phyloP scores from a whole-genome alignment of 2,797 vertebrate species.

The Etheostoma perlongum region DNA sequence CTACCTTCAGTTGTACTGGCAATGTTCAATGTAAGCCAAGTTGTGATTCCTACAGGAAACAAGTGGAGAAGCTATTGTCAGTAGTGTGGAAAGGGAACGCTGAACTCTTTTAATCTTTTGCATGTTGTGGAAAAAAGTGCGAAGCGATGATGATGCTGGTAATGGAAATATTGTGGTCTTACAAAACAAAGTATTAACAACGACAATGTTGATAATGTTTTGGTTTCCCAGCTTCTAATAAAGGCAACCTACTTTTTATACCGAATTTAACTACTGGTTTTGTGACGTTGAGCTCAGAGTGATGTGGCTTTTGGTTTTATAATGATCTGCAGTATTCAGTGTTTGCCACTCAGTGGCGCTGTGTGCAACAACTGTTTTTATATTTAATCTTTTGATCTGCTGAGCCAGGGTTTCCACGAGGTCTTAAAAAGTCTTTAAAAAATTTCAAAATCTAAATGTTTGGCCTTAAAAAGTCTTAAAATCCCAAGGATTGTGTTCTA shows the following conservation, averaged over 20 bases:
- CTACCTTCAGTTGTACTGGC: constrained; percentile 73
- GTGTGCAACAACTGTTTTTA: constrained; percentile 19
- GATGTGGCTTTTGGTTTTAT: not conserved
- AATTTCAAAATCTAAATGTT: too few species aligned
- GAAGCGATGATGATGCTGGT: constrained; percentile 63
- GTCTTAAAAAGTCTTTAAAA: too few species aligned
- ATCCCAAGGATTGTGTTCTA: too few species aligned
- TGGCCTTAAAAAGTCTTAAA: too few species aligned
- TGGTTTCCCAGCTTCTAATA: constrained; percentile 86
- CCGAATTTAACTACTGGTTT: constrained; percentile 80
- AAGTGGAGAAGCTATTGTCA: constrained; percentile 70
- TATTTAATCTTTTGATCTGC: not conserved
- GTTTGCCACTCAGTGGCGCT: constrained; percentile 44
- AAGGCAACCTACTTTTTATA: constrained; percentile 86
- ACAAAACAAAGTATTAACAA: constrained; percentile 71
- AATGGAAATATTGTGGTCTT: constrained; percentile 80
- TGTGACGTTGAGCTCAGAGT: constrained; percentile 69
- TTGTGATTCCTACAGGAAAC: constrained; percentile 77
- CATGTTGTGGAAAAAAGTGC: constrained; percentile 80
- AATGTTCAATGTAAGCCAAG: constrained; percentile 79
- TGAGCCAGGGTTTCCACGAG: too few species aligned
- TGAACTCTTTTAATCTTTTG: constrained; percentile 78
- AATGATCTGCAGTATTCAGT: not conserved
- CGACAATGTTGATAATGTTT: constrained; percentile 81
- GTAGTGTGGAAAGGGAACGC: constrained; percentile 68